phyloP scores from a whole-genome alignment of 2,797 vertebrate species.

The Rhinoraja longicauda region DNA sequence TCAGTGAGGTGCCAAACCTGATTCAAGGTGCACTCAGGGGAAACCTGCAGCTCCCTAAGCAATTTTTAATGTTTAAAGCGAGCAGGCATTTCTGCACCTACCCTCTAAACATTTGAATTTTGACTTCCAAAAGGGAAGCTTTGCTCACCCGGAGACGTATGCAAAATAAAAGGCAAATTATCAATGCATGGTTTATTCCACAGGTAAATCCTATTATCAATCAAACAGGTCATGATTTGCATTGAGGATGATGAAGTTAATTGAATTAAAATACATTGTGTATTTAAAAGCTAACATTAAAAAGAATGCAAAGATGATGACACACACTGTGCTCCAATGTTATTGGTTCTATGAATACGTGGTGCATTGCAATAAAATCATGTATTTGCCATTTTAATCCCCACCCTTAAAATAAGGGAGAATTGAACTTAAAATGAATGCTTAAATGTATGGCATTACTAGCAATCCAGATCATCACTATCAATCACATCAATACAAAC shows the following conservation, averaged over 20 bases:
- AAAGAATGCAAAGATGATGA: not conserved
- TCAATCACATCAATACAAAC: not conserved
- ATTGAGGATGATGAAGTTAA: not conserved
- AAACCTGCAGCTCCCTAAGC: not conserved
- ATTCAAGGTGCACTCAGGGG: not conserved
- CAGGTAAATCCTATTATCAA: not conserved
- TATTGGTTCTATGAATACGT: not conserved
- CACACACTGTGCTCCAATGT: not conserved
- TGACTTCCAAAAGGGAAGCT: not conserved
- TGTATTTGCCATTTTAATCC: not conserved
- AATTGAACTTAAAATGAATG: not conserved
- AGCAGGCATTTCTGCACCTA: not conserved
- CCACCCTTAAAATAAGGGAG: not conserved
- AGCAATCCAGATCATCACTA: not conserved
- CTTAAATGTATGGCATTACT: not conserved
- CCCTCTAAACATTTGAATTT: slow-evolving; percentile 6
- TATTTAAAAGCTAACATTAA: not conserved
- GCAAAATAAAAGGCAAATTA: not conserved
- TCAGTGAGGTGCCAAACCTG: slow-evolving; percentile 20
- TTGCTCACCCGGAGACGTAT: not conserved
- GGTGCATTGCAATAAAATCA: not conserved
- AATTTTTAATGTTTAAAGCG: not conserved
- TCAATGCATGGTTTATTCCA: not conserved
- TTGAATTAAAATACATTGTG: not conserved
- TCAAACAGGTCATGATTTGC: not conserved